Percentiles rank a stretch among this genome's conserved stretches.
Conservation (phyloP, 1,140 invertebrate genomes). For the Dufourea novaeangliae region DNA sequence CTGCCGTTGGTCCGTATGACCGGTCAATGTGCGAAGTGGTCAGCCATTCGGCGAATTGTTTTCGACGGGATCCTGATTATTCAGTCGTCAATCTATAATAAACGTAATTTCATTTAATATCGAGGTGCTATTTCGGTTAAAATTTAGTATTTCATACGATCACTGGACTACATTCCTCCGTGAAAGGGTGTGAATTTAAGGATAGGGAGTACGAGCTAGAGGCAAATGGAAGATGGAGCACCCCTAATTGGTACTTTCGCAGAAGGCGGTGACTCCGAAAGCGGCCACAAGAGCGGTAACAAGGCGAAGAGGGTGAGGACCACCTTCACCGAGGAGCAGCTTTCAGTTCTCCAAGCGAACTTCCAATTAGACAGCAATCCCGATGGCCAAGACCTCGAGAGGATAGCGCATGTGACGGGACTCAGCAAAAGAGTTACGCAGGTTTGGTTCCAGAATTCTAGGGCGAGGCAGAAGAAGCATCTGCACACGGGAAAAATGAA, state of each 20-base stretch:
- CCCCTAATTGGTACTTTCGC: conserved; percentile 71
- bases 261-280: conserved; percentile 93
- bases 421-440: conserved; percentile 99
- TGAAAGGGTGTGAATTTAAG: neutral
- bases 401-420: conserved; percentile 98
- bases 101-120: too few species aligned
- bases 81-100: too few species aligned
- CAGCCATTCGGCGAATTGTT: too few species aligned
- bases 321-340: conserved; percentile 98
- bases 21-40: too few species aligned
- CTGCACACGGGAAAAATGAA: conserved; percentile 92
- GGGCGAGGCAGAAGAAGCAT: conserved; percentile 99
- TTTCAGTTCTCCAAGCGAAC: conserved; percentile 98
- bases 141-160: neutral
- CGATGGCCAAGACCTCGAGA: conserved; percentile 98
- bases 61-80: too few species aligned
- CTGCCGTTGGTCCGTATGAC: too few species aligned
- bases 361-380: conserved; percentile 99
- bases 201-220: neutral
- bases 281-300: conserved; percentile 89
- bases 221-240: conserved; percentile 5
- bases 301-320: conserved; percentile 98
- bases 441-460: conserved; percentile 99
- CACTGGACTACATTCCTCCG: neutral
- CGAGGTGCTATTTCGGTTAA: neutral